phyloP scores from a whole-genome alignment of 1,140 invertebrate species.

The Dysdera silvatica region DNA sequence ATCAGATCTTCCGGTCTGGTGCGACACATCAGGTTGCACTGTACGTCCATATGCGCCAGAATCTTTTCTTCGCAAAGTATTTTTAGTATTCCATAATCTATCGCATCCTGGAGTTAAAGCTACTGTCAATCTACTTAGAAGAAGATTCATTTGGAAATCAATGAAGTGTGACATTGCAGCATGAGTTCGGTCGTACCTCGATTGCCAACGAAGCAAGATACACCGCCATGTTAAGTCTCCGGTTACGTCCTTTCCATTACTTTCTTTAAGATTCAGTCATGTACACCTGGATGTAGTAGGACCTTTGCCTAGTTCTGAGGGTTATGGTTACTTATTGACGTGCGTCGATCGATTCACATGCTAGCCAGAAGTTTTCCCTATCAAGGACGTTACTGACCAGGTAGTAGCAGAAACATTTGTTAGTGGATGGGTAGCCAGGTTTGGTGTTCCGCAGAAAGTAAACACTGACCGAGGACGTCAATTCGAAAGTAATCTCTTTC shows the following conservation, averaged over 20 bases:
- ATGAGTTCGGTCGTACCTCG: neutral
- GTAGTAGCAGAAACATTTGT: constrained; percentile 39
- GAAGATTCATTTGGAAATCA: constrained; percentile 14
- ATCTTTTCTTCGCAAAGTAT: neutral
- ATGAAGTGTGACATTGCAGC: constrained; percentile 1
- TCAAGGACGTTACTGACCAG: constrained; percentile 40
- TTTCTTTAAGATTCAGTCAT: constrained; percentile 38
- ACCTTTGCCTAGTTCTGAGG: constrained; percentile 40
- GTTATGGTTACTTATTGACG: constrained; percentile 42
- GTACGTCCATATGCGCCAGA: constrained; percentile 12
- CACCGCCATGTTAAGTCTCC: constrained; percentile 22
- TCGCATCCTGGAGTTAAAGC: constrained; percentile 14
- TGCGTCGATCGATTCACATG: constrained; percentile 45
- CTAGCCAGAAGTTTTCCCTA: constrained; percentile 44
- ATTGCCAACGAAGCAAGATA: constrained; percentile 23
- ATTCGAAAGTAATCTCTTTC: constrained; percentile 41
- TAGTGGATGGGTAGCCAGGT: constrained; percentile 39
- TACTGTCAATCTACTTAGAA: constrained; percentile 2
- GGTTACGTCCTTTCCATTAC: neutral
- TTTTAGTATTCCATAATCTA: constrained; percentile 8
- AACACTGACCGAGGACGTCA: constrained; percentile 45
- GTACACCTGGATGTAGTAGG: constrained; percentile 50
- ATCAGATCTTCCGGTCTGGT: neutral
- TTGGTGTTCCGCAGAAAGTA: constrained; percentile 36
- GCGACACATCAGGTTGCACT: constrained; percentile 6